Evolutionary conservation across 2,797 vertebrate species (phyloP), one percentile per base, ranked within the genome.

Genomic region (Gobionotothen gibberifrons): DNA sequence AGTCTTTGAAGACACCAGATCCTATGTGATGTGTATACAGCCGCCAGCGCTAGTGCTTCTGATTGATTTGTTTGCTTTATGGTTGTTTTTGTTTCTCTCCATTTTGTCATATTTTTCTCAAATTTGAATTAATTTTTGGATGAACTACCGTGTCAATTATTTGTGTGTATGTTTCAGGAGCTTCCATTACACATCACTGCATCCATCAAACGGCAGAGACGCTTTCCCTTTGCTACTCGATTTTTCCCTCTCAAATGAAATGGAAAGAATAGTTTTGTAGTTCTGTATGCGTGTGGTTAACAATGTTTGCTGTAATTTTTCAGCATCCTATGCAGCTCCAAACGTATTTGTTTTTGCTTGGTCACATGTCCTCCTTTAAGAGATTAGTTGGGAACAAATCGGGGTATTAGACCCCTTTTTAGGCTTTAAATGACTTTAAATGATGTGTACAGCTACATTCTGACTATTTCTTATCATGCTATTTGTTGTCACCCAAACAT

Each of bases 1-100:
- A 98, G 96, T 98, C 97, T 97, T 98, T 97, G 97, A 98, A 97
- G 97, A 98, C 96, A 96, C 95, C 95, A 96, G 96, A 97, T 95
- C 97, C 96, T 97, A 97, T 97, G 95, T 96, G 96, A 97, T 98
- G 97, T 97, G 97, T 96, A 96, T 96, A 97, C 96, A 97, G 97
- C 97, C 97, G 95, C 96, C 96, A 97, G 97, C 96, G 87, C 93
- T 89, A 95, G 95, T 94, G 96, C 93, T 93, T 81, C 95, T 77
- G 94, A 94, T 95, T 98, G 97, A 98, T 98, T 97, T 96, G 82
- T 89, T 93, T 92, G 78, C 85, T 85, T 79, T 65, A 17, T 81
- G 69, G 66, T 76, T 86, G 87, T 90, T 89, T 87, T 90, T 82
- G 74, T 85, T 86, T 87, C 56, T 83, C 78, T 57, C 65, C 58